These are phyloP conservation scores for Condylura cristata DNA, from an alignment of 2,113 vertebrate genomes.

Conservation along the genomic window DNA sequence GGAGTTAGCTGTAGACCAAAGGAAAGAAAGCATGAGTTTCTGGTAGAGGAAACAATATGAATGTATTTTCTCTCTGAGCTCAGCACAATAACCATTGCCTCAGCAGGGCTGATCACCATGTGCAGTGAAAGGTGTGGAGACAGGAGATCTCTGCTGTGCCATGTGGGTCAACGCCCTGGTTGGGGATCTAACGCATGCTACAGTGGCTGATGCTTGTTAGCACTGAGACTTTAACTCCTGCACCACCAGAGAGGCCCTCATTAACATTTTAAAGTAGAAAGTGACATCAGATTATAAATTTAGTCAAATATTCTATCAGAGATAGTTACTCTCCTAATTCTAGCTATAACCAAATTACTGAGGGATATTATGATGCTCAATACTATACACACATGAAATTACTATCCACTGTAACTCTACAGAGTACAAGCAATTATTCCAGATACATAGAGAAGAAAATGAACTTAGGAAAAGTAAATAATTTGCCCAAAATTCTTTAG, in stretches of 20 bases:
- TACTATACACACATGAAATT: not conserved
- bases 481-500: not conserved
- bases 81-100: not conserved
- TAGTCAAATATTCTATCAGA: not conserved
- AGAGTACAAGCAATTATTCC: not conserved
- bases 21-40: not conserved
- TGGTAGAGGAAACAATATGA: not conserved
- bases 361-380: not conserved
- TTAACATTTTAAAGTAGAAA: constrained; percentile 24
- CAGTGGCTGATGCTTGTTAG: no score
- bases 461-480: not conserved
- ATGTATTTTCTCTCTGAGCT: constrained; percentile 7
- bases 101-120: not conserved
- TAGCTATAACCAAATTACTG: not conserved
- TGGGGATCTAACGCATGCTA: no score
- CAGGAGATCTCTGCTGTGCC: no score
- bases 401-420: not conserved
- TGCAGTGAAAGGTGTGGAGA: not conserved
- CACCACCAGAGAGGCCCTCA: no score
- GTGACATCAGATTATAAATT: constrained; percentile 18
- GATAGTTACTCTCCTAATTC: constrained; percentile 9
- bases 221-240: no score
- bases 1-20: not conserved
- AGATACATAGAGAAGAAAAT: not conserved
- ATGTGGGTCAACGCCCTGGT: no score